phyloP scores from a whole-genome alignment of 1,140 invertebrate genomes.

The Drosophila nebulosa region DNA sequence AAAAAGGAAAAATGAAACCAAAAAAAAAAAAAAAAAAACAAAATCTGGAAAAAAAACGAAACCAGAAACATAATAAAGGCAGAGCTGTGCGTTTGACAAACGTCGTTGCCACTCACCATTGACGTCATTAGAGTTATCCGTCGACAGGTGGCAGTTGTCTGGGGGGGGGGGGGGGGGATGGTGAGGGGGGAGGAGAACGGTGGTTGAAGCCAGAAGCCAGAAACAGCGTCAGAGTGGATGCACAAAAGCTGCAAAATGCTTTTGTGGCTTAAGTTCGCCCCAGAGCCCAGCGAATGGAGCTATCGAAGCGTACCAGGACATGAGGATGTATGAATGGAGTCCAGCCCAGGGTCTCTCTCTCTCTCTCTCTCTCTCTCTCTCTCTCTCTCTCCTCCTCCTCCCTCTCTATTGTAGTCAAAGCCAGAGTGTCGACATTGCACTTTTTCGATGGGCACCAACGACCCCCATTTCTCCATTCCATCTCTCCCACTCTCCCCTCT shows the following conservation, averaged over 20 bases:
- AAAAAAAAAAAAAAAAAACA: not conserved
- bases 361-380: not conserved
- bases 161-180: not conserved
- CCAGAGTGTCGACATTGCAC: conserved; percentile 22
- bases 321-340: conserved; percentile 15
- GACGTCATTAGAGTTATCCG: conserved; percentile 50
- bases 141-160: not conserved
- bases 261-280: conserved; percentile 44
- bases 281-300: conserved; percentile 22
- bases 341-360: not conserved
- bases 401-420: conserved; percentile 20
- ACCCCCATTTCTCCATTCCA: not conserved
- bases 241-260: conserved; percentile 35
- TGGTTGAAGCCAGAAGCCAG: too few species aligned
- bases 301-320: conserved; percentile 50
- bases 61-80: not conserved
- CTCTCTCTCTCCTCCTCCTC: not conserved
- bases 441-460: conserved; percentile 11
- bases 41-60: not conserved
- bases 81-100: conserved; percentile 37
- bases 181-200: not conserved
- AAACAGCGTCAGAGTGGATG: conserved; percentile 16
- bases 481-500: not conserved
- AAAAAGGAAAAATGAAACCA: not conserved
- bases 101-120: conserved; percentile 24